These are phyloP conservation scores for Temnothorax rugatulus DNA, from an alignment of 2,888 invertebrate genomes.

Conservation along the genomic window DNA sequence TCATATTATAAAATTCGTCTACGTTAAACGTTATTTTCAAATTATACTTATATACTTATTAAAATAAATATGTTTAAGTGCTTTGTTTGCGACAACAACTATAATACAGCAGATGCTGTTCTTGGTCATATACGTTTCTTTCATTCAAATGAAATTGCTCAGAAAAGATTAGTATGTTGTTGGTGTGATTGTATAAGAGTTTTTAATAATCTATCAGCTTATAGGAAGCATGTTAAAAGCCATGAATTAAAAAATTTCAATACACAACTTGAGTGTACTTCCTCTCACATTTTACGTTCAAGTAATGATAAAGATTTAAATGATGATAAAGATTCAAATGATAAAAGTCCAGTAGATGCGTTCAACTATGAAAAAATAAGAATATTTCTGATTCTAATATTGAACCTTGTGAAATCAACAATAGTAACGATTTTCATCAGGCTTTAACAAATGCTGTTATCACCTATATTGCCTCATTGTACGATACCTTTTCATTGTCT, in stretches of 20 bases:
- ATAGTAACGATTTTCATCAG: slow-evolving; percentile 18
- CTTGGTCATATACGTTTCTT: slow-evolving; percentile 4
- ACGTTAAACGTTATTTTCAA: too few relatives aligned
- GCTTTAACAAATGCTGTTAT: slow-evolving; percentile 24
- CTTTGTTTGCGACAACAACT: neutral
- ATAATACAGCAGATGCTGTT: neutral
- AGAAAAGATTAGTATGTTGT: slow-evolving; percentile 13
- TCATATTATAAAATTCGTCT: too few relatives aligned
- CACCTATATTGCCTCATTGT: slow-evolving; percentile 6
- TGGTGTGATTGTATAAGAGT: neutral
- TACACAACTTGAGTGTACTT: neutral
- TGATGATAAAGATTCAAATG: too few relatives aligned
- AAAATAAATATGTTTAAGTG: slow-evolving; percentile 2
- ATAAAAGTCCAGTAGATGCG: neutral
- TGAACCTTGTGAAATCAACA: neutral
- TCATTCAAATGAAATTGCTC: slow-evolving; percentile 19
- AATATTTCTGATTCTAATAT: neutral
- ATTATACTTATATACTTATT: too few relatives aligned
- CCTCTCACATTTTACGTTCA: neutral
- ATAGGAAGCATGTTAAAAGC: neutral
- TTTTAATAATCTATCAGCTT: slow-evolving; percentile 2
- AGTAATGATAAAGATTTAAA: neutral
- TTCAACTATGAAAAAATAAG: neutral
- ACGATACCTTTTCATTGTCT: neutral
- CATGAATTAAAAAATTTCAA: neutral